These are phyloP conservation scores for Sitta europaea DNA, from an alignment of 2,113 vertebrate species.

Conservation along the genomic window DNA sequence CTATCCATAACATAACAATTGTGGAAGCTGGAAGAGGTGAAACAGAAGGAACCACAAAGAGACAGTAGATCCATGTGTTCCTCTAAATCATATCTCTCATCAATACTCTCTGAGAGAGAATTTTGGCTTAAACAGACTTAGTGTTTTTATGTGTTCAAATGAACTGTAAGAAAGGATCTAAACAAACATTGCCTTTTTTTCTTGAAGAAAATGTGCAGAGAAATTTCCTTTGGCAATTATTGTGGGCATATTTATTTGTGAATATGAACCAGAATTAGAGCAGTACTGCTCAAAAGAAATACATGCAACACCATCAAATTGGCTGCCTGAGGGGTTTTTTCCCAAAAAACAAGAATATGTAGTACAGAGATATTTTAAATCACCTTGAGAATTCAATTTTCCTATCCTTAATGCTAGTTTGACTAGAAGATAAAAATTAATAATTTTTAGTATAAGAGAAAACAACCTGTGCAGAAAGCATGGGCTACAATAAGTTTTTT, in stretches of 20 bases:
- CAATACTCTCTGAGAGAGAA: not conserved
- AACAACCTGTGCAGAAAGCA: not conserved
- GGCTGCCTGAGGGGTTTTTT: not conserved
- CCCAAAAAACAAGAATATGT: not conserved
- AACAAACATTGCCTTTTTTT: not conserved
- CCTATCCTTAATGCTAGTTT: not conserved
- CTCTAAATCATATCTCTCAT: not conserved
- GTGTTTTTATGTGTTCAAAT: not conserved
- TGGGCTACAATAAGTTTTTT: not conserved
- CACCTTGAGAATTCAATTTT: not conserved
- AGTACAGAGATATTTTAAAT: not conserved
- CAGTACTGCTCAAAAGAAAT: not conserved
- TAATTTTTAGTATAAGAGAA: not conserved
- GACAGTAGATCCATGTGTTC: rapidly evolving
- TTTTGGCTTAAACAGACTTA: not conserved
- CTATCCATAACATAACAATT: not conserved
- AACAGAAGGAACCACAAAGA: not conserved
- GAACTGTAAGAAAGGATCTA: not conserved
- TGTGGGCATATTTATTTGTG: not conserved
- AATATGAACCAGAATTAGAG: not conserved
- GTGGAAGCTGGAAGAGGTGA: not conserved
- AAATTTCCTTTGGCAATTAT: not conserved
- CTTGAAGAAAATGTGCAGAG: not conserved
- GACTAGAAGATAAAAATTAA: not conserved
- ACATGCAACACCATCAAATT: not conserved